Base-by-base conservation (phyloP, 1,140 invertebrate genomes). In the Spodoptera frugiperda region DNA sequence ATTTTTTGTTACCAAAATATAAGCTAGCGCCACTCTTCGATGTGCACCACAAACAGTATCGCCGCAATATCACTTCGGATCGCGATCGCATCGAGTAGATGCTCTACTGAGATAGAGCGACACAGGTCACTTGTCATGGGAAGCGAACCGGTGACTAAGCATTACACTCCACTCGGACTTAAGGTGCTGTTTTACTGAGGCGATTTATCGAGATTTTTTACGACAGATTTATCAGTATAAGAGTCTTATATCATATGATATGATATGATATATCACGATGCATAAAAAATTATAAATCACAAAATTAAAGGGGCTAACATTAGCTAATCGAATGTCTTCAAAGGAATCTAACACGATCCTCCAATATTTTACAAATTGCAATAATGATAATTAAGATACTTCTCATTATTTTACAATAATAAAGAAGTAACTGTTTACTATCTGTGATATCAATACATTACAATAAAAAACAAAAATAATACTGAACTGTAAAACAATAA, bases 121-220 rank as follows among this genome's bases (percentile, higher is more conserved):
- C 82, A 82, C 59, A 65, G 68, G 74, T 76, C 73, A 78, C 63
- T 84, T 82, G 82, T 80, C 82, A 84, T 84, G 80, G 77, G 80
- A 84, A 84, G 75, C 80, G 75, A 57, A 25, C 30, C 54, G 46
- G 72, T 86, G 84, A 86, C 78, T 82, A 70, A 78, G 84, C 84
- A 77, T 54, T 55, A 78, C 71, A 39, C 67, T 57, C 49, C 30
- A 55, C 19, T 30, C 12, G 14, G 54, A 33, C 17, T 84, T 86
- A 82, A 84, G 75, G 55, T 74, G 15, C 63, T 46, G 59, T 80
- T 80, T 51, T 53, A 67, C 51, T 78, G 55, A 11, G 59, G 46
- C 77, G 78, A 80, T 71, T 77, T 9, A 11, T 57, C 12, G 17
- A 49, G 12, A 51, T 51, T 25, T 25, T 61, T 33, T 11, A 10